phyloP scores from a whole-genome alignment of 2,888 invertebrate genomes.

The Oasisia sp. region DNA sequence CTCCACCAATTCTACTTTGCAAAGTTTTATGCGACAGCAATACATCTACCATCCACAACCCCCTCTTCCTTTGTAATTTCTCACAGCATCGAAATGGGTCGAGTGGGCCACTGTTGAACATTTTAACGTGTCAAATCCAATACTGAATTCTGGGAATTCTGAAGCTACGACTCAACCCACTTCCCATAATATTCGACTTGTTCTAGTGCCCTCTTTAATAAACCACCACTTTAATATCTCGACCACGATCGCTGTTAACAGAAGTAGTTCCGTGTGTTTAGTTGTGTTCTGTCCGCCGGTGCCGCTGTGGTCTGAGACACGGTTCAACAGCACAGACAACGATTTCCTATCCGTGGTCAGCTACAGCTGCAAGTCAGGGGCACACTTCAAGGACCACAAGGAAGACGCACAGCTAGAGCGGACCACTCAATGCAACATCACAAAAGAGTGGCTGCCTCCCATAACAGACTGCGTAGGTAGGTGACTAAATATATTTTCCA shows the following conservation, averaged over 20 bases:
- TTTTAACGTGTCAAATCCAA: no score
- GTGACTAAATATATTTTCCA: not conserved
- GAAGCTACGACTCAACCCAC: no score
- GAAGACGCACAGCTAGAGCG: not conserved
- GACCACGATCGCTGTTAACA: not conserved
- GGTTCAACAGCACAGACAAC: constrained; percentile 42
- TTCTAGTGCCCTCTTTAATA: no score
- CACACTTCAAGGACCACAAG: constrained; percentile 33
- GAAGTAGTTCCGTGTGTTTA: constrained; percentile 25
- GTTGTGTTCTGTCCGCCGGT: constrained; percentile 44
- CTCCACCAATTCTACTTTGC: no score
- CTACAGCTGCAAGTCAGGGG: constrained; percentile 38
- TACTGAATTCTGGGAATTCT: no score
- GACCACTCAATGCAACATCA: constrained; percentile 32
- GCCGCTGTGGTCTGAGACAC: constrained; percentile 35
- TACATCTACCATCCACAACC: no score
- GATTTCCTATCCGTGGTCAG: constrained; percentile 37
- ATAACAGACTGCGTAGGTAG: constrained; percentile 39
- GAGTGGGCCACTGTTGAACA: no score
- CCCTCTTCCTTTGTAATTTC: no score
- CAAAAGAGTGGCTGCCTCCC: constrained; percentile 40
- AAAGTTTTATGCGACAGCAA: no score
- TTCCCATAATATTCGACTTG: no score
- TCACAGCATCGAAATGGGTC: no score
- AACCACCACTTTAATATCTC: not conserved